Percentiles rank a stretch among this genome's conserved stretches.
Conservation (phyloP, 1,140 invertebrate species). For the Lordiphosa mommai region DNA sequence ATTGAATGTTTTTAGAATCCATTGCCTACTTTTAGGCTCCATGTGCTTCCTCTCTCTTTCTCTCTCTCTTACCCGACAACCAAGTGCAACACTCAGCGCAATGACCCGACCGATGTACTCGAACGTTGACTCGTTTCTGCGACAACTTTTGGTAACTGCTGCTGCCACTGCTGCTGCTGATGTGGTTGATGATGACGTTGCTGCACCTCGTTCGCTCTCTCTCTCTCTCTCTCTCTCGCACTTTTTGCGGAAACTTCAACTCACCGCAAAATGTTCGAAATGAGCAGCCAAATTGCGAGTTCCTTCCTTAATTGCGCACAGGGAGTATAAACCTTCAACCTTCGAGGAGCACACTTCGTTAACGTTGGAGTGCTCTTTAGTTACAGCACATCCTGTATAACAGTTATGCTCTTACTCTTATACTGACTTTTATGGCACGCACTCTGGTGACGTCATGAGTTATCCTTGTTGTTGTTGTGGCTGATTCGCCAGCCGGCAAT, state of each 20-base stretch:
- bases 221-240: conserved; percentile 18
- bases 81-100: conserved; percentile 64
- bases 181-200: conserved; percentile 39
- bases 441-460: conserved; percentile 36
- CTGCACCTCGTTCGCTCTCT: conserved; percentile 1
- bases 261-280: conserved; percentile 66
- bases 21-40: no score
- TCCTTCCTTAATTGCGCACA: conserved; percentile 70
- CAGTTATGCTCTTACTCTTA: conserved; percentile 33
- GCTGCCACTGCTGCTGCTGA: conserved; percentile 14
- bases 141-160: conserved; percentile 32
- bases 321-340: conserved; percentile 9
- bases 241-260: conserved; percentile 56
- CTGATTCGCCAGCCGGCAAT: conserved; percentile 57
- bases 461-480: background rate
- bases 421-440: conserved; percentile 38
- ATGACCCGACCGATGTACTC: conserved; percentile 75
- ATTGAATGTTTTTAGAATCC: no score
- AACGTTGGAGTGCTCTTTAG: conserved; percentile 12
- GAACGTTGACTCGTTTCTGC: conserved; percentile 78
- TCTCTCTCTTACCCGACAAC: background rate
- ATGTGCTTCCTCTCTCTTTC: conserved; percentile 14
- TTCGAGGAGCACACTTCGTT: background rate
- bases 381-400: conserved; percentile 13
- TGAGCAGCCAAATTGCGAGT: conserved; percentile 70